Evolutionary conservation across 1,140 invertebrate species (phyloP).

Genomic region (Manduca sexta): DNA sequence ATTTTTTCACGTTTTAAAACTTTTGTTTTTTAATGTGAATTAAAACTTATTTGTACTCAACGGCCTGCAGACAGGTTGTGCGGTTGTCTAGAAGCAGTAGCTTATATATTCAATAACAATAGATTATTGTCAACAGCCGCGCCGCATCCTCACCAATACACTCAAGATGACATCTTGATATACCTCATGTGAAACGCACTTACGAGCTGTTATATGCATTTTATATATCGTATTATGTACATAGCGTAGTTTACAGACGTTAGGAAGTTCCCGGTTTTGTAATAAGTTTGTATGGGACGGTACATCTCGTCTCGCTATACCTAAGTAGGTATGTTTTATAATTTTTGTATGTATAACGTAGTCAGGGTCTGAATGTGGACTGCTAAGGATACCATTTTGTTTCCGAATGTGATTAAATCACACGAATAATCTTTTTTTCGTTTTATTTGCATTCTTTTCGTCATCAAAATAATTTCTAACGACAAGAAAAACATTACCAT

Average conservation of each 20-base stretch:
- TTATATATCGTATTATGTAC: conserved; percentile 1
- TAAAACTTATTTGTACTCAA: too few relatives aligned
- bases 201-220: neutral
- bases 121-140: too few relatives aligned
- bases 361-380: conserved; percentile 15
- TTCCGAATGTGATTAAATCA: conserved; percentile 65
- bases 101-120: too few relatives aligned
- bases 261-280: too few relatives aligned
- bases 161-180: neutral
- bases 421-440: conserved; percentile 28
- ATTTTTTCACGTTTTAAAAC: too few relatives aligned
- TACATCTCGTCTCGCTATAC: neutral
- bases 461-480: neutral
- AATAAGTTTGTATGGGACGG: too few relatives aligned
- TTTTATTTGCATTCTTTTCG: conserved; percentile 14
- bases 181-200: neutral
- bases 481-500: neutral
- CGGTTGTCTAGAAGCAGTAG: too few relatives aligned
- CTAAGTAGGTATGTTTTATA: neutral
- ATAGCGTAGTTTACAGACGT: neutral
- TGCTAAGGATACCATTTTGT: conserved; percentile 39
- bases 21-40: too few relatives aligned
- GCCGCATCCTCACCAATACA: neutral
- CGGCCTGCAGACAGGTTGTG: too few relatives aligned
- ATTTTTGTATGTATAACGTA: conserved; percentile 4